Evolutionary conservation across 2,888 invertebrate species (phyloP).

Genomic region (Andrena chrysosceles): DNA sequence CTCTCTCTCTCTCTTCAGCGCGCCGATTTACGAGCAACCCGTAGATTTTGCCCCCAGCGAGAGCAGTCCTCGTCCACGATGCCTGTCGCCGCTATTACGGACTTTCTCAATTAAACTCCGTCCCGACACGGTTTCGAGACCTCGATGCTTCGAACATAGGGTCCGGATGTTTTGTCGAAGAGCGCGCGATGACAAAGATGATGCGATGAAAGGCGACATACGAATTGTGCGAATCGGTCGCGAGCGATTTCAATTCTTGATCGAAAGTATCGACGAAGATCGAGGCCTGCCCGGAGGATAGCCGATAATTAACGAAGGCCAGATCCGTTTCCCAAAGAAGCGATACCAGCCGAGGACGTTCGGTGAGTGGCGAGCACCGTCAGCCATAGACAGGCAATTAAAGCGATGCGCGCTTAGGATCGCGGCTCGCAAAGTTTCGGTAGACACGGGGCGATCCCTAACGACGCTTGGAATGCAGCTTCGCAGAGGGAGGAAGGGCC

Average conservation of each 20-base stretch:
- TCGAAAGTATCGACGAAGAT: conserved; percentile 14
- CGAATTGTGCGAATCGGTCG: too few relatives aligned
- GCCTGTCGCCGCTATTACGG: conserved; percentile 24
- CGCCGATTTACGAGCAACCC: conserved; percentile 79
- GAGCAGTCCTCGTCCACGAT: conserved; percentile 43
- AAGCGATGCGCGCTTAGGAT: conserved; percentile 75
- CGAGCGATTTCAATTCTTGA: not conserved
- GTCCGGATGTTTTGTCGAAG: not conserved
- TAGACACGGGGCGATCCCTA: conserved; percentile 67
- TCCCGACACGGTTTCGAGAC: conserved; percentile 25
- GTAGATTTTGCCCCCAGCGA: conserved; percentile 70
- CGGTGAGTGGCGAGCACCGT: conserved; percentile 39
- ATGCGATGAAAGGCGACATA: not conserved
- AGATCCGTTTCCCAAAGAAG: conserved; percentile 49
- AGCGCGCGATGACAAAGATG: not conserved
- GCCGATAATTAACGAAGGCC: conserved; percentile 43
- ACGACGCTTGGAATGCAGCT: conserved; percentile 81
- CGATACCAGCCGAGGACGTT: conserved; percentile 51
- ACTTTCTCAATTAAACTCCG: conserved; percentile 35
- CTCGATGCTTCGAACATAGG: conserved; percentile 3
- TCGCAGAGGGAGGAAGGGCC: conserved; percentile 55
- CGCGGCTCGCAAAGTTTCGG: conserved; percentile 67
- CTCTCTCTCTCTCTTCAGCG: conserved; percentile 40
- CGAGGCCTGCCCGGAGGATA: conserved; percentile 4
- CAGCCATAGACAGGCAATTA: conserved; percentile 75